These are phyloP conservation scores for Cotesia chilonis DNA, from an alignment of 1,140 invertebrate genomes.

Conservation along the genomic window DNA sequence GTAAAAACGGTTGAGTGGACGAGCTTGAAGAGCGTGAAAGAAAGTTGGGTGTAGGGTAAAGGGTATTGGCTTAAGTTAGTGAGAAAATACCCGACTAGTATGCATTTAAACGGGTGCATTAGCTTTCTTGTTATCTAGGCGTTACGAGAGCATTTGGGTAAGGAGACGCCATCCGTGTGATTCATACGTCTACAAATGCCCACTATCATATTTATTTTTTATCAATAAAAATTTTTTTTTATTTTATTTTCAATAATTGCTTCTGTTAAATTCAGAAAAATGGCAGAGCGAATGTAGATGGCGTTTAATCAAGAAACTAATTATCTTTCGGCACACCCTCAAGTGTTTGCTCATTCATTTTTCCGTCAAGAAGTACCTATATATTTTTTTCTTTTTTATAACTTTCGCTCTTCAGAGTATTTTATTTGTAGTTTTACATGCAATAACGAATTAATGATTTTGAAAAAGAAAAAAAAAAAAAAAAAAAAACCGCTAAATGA, in stretches of 20 bases:
- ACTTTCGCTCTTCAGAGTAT: background rate
- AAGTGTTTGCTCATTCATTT: constrained; percentile 42
- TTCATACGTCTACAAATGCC: constrained; percentile 41
- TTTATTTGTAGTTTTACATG: no score
- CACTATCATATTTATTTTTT: constrained; percentile 30
- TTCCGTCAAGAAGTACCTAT: background rate
- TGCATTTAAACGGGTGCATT: constrained; percentile 63
- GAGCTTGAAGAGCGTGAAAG: constrained; percentile 6
- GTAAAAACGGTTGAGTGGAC: constrained; percentile 44
- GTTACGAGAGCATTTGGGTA: constrained; percentile 39
- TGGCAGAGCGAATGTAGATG: background rate
- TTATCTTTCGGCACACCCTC: constrained; percentile 49
- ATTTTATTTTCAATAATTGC: background rate
- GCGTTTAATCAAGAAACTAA: constrained; percentile 56
- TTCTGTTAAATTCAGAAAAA: background rate
- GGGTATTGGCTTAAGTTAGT: constrained; percentile 42
- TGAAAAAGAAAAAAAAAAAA: background rate
- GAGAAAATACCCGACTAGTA: constrained; percentile 54
- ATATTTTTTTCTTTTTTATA: background rate
- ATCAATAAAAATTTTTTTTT: background rate
- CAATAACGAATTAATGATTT: background rate
- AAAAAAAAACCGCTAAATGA: background rate
- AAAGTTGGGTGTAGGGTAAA: constrained; percentile 23
- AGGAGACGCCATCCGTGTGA: constrained; percentile 33
- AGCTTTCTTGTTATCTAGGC: constrained; percentile 47